A percentile compares a stretch with the other conserved stretches of the same genome.
Evolutionary conservation across 2,113 vertebrate genomes (phyloP).

Genomic region (Amphilophus citrinellus): DNA sequence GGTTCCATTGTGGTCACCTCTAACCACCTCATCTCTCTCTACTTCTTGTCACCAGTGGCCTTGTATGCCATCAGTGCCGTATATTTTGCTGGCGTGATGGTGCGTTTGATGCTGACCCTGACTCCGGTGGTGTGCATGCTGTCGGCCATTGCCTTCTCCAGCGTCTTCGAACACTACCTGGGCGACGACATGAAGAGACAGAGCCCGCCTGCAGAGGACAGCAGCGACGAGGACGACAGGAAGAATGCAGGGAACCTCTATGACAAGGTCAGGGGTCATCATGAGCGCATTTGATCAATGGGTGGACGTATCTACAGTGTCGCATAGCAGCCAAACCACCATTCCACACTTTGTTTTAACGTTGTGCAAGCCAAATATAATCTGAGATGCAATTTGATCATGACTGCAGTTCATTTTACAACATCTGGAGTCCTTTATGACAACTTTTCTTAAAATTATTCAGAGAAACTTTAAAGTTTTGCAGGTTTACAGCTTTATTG

Average conservation of each 20-base stretch:
- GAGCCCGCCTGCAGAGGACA: slow-evolving; percentile 94
- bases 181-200: slow-evolving; percentile 96
- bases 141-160: slow-evolving; percentile 98
- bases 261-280: slow-evolving; percentile 87
- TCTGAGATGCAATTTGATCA: neutral
- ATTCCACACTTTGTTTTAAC: no score
- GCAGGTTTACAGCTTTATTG: neutral
- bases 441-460: neutral
- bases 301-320: neutral
- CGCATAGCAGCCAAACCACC: neutral
- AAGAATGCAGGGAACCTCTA: slow-evolving; percentile 95
- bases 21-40: neutral
- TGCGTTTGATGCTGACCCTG: slow-evolving; percentile 97
- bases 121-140: slow-evolving; percentile 99
- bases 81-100: slow-evolving; percentile 98
- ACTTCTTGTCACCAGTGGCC: slow-evolving; percentile 83
- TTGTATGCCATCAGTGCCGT: slow-evolving; percentile 97
- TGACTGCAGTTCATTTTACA: neutral
- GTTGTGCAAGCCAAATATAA: neutral
- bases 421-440: neutral
- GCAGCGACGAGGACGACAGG: slow-evolving; percentile 98
- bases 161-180: slow-evolving; percentile 97
- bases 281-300: rapidly evolving
- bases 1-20: neutral
- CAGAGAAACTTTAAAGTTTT: neutral